Percentiles rank a stretch among this genome's conserved stretches.
Evolutionary conservation across 2,888 invertebrate genomes (phyloP).

Genomic region (Thera obeliscata): DNA sequence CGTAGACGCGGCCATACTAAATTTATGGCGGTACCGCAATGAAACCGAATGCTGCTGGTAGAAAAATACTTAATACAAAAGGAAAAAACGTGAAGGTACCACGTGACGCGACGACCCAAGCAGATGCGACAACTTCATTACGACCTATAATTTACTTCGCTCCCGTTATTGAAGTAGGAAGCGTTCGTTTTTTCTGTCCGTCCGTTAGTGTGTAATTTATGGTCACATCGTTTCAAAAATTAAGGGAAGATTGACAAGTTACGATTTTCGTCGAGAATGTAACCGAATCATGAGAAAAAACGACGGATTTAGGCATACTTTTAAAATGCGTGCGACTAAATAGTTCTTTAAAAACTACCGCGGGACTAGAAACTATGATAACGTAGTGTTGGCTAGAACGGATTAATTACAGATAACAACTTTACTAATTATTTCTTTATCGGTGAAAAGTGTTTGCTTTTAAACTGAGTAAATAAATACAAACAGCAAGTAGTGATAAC

Average conservation of each 20-base stretch:
- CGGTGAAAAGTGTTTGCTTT: constrained; percentile 7
- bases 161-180: constrained; percentile 81
- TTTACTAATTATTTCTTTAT: constrained; percentile 8
- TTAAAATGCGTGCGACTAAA: neutral
- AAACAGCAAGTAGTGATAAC: constrained; percentile 18
- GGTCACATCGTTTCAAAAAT: constrained; percentile 64
- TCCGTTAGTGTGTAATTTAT: constrained; percentile 76
- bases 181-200: constrained; percentile 68
- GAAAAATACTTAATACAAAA: constrained; percentile 44
- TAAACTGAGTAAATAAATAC: constrained; percentile 10
- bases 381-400: constrained; percentile 1
- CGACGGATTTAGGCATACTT: neutral
- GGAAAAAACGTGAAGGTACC: constrained; percentile 46
- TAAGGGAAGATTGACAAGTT: constrained; percentile 58
- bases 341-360: neutral
- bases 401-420: constrained; percentile 1
- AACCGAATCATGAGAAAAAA: constrained; percentile 11
- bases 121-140: constrained; percentile 81
- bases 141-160: constrained; percentile 75
- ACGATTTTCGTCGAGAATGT: constrained; percentile 34
- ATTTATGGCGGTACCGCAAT: constrained; percentile 76
- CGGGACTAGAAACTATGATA: neutral
- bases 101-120: constrained; percentile 60
- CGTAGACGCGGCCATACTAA: constrained; percentile 76
- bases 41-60: constrained; percentile 45